phyloP scores from a whole-genome alignment of 2,113 vertebrate genomes.

The Dendropsophus ebraccatus region DNA sequence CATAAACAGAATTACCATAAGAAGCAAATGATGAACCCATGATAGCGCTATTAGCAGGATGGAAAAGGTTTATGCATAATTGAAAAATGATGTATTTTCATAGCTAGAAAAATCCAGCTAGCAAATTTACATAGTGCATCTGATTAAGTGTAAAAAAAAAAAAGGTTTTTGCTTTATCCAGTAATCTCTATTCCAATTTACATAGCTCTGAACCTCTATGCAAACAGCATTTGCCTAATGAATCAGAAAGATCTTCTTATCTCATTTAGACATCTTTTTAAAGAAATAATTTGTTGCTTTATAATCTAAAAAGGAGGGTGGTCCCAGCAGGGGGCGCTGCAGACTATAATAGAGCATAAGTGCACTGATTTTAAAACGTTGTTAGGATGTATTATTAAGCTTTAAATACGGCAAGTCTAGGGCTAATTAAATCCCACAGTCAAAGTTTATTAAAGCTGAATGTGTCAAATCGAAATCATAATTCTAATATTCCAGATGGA shows the following conservation, averaged over 20 bases:
- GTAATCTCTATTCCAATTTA: not conserved
- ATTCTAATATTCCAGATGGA: not conserved
- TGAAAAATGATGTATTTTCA: not conserved
- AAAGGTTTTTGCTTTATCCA: not conserved
- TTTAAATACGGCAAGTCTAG: not conserved
- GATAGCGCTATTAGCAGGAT: not conserved
- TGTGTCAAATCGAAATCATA: not conserved
- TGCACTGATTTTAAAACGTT: not conserved
- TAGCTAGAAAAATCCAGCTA: not conserved
- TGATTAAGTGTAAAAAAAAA: not conserved
- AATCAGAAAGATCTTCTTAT: not conserved
- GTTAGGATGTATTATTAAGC: too few species aligned
- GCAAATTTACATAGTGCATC: not conserved
- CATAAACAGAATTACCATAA: not conserved
- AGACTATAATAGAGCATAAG: not conserved
- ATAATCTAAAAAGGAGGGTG: not conserved
- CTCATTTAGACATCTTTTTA: not conserved
- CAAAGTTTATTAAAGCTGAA: not conserved
- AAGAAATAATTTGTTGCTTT: not conserved
- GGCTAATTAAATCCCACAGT: not conserved
- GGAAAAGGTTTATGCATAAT: not conserved
- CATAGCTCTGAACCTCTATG: not conserved
- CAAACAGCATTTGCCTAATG: not conserved
- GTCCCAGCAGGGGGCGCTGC: constrained; percentile 1
- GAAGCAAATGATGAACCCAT: not conserved